Evolutionary conservation across 2,797 vertebrate species (phyloP), one percentile per base, ranked within the genome.

Genomic region (Todus mexicanus): DNA sequence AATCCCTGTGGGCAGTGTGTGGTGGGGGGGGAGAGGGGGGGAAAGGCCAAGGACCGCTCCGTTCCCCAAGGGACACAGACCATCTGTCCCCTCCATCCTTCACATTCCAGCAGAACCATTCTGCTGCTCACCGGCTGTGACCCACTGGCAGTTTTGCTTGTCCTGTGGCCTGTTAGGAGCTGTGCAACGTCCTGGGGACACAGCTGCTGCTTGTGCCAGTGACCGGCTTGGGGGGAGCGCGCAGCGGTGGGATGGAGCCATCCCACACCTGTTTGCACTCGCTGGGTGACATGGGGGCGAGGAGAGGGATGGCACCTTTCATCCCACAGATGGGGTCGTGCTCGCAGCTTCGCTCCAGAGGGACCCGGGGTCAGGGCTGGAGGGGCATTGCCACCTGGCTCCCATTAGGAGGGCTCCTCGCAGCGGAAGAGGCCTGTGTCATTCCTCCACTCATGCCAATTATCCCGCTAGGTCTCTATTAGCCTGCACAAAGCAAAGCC

Each of bases 311-410:
- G 81, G 92, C 82, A 25, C 77, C 93, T 93, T 94, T 87, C 72
- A 93, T 92, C 87, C 87, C 7, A 1, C 43, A 63, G 69, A 43
- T 83, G 25, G 87, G 85, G 87, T 77, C 72, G 38, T 1, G 60
- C 71, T 84, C 16, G 0, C 47, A 27, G 93, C 90, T 59, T 22
- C 2, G 18, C 79, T 75, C 23, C 1, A 19, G 65, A 59, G 87
- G 43, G 73, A 59, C 33, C 38, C 6, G 5, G 75, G 95, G 92
- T 94, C 84, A 82, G 71, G 57, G 84, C 90, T 63, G 85, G 26
- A 26, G 79, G 96, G 95, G 77, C 89, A 72, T 25, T 25, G 85
- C 93, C 95, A 95, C 95, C 95, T 95, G 95, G 95, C 92, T 95
- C 89, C 94, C 85, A 89, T 92, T 91, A 95, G 92, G 86, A 95